phyloP scores from a whole-genome alignment of 2,113 vertebrate species.

The Hemicordylus capensis region DNA sequence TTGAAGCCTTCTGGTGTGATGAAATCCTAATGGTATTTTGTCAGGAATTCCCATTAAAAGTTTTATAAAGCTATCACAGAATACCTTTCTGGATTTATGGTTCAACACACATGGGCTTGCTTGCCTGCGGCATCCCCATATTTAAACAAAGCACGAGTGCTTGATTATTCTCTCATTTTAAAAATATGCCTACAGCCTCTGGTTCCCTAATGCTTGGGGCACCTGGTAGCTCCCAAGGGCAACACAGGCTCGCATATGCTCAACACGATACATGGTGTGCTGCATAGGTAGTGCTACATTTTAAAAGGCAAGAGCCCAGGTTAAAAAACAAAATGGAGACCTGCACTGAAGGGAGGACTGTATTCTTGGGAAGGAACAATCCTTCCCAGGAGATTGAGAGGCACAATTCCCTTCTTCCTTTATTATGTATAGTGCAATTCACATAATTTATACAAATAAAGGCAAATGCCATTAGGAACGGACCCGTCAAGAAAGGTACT shows the following conservation, averaged over 20 bases:
- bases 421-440: not conserved
- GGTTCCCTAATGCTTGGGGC: not conserved
- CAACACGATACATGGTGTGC: not conserved
- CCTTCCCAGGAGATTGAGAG: not conserved
- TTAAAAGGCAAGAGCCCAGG: not conserved
- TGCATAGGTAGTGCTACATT: not conserved
- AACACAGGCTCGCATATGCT: not conserved
- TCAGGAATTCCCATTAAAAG: conserved; percentile 24
- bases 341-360: not conserved
- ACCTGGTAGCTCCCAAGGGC: not conserved
- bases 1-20: conserved; percentile 8
- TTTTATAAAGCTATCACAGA: conserved; percentile 18
- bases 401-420: not conserved
- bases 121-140: not conserved
- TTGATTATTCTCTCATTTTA: not conserved
- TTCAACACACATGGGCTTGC: not conserved
- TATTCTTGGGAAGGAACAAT: not conserved
- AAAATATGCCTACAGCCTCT: not conserved
- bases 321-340: not conserved
- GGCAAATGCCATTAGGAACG: not conserved
- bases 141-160: not conserved
- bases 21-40: conserved; percentile 23
- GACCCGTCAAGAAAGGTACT: not conserved
- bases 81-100: conserved; percentile 24
- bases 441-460: not conserved